phyloP scores from a whole-genome alignment of 1,140 invertebrate species.

The Phymastichus coffea region DNA sequence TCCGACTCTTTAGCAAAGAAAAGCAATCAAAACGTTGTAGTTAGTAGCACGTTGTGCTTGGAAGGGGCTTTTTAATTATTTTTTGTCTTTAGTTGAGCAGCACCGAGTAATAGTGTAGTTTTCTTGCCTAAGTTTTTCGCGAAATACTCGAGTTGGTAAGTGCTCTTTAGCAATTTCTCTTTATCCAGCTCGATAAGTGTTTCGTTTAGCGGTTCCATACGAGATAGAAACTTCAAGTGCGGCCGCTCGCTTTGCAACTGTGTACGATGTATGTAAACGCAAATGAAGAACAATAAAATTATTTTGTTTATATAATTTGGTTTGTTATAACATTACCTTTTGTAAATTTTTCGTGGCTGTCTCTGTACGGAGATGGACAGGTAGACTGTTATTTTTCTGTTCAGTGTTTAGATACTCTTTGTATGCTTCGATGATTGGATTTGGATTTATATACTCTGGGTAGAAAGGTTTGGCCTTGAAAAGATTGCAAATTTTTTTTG shows the following conservation, averaged over 20 bases:
- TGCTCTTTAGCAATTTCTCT: conserved; percentile 25
- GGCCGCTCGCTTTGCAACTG: conserved; percentile 33
- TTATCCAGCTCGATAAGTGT: conserved; percentile 30
- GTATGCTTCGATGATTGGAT: conserved; percentile 35
- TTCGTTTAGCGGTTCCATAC: conserved; percentile 31
- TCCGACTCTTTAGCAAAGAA: too few relatives aligned
- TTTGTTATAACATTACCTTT: too few relatives aligned
- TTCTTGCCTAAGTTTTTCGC: conserved; percentile 28
- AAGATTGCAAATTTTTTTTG: conserved; percentile 10
- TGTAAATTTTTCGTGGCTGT: too few relatives aligned
- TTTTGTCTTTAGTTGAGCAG: too few relatives aligned
- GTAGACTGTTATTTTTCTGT: conserved; percentile 27
- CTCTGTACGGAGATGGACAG: conserved; percentile 29
- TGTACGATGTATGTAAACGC: conserved; percentile 14
- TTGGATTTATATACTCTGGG: conserved; percentile 23
- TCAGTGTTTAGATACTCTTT: conserved; percentile 33
- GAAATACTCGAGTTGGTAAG: conserved; percentile 37
- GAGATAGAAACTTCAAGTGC: conserved; percentile 32
- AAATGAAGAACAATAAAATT: conserved; percentile 23
- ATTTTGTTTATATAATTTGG: conserved; percentile 24
- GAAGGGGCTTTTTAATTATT: too few relatives aligned
- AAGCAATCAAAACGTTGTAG: too few relatives aligned
- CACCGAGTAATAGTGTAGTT: too few relatives aligned
- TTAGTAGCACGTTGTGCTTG: conserved; percentile 7
- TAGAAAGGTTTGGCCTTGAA: conserved; percentile 10